phyloP scores from a whole-genome alignment of 2,113 vertebrate genomes.

The Poecile atricapillus region DNA sequence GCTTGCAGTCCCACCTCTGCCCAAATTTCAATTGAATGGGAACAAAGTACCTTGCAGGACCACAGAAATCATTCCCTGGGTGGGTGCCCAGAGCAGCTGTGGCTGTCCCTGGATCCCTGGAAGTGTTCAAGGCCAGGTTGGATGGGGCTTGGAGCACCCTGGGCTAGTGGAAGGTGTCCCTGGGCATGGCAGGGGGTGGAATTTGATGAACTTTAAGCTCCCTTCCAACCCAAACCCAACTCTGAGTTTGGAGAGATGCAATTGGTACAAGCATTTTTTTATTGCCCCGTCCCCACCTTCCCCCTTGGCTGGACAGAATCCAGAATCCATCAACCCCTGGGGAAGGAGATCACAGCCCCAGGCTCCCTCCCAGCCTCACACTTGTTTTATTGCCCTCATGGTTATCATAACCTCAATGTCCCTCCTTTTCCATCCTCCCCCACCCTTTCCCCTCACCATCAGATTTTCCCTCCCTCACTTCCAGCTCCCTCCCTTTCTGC shows the following conservation, averaged over 20 bases:
- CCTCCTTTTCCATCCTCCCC: neutral
- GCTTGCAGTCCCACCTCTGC: neutral
- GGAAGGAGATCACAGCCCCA: neutral
- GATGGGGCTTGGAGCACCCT: fast-evolving
- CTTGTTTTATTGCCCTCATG: neutral
- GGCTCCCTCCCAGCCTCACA: neutral
- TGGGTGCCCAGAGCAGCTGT: neutral
- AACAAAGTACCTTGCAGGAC: neutral
- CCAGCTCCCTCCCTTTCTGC: neutral
- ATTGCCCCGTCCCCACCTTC: neutral
- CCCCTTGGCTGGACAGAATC: neutral
- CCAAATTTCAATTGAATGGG: neutral
- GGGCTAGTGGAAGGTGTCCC: fast-evolving
- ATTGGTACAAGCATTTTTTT: neutral
- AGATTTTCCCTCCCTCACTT: neutral
- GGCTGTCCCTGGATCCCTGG: neutral
- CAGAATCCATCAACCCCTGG: neutral
- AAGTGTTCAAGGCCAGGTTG: fast-evolving
- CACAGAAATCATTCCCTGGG: neutral
- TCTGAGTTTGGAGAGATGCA: neutral
- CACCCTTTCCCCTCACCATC: neutral
- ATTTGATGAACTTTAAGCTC: neutral
- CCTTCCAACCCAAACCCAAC: neutral
- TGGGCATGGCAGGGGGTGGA: neutral
- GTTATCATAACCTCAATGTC: neutral